Base-by-base conservation (phyloP, 2,888 invertebrate species). In the Leptinotarsa peninsularis region DNA sequence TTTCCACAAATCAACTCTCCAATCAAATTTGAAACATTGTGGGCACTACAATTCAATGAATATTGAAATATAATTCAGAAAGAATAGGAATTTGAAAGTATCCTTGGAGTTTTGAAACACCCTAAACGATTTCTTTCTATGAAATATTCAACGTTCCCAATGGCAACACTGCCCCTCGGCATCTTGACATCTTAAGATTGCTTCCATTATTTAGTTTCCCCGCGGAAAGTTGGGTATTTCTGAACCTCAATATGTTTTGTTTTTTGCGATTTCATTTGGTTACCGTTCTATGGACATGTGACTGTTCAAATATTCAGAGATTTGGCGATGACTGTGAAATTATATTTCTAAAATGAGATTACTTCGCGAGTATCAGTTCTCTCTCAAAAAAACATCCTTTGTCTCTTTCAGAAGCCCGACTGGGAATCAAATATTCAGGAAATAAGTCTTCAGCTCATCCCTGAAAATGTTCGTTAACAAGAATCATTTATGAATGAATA, bases 201-300 rank as follows among this genome's bases (percentile, higher is more conserved):
- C 33, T 63, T 63, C 10, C 63, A 63, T 63, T 63, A 63, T 63
- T 63, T 43, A 63, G 33, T 63, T 63, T 33, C 63, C 43, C n/a
- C 33, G n/a, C 33, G 63, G 63, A 43, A 63, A 43, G 63, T 43
- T 27, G 17, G 17, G n/a, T 33, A 63, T 63, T n/a, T 63, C 43
- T 4, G n/a, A 33, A 63, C 43, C 7, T 33, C 10, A n/a, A 43
- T 33, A 63, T 43, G 63, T 33, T 43, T 23, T 58, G 58, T 58
- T 23, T 27, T 27, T 58, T 15, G 21, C 23, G 23, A 23, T 18
- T 23, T 23, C 13, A 23, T 58, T 63, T 43, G 58, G n/a, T 43
- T 33, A 63, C 18, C 3, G 17, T n/a, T 63, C 10, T 33, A 7
- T 10, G 33, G 63, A 33, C 63, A 27, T 43, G 18, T 43, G 63